These are phyloP conservation scores for Idaea dimidiata DNA, from an alignment of 2,888 invertebrate species.

Conservation along the genomic window DNA sequence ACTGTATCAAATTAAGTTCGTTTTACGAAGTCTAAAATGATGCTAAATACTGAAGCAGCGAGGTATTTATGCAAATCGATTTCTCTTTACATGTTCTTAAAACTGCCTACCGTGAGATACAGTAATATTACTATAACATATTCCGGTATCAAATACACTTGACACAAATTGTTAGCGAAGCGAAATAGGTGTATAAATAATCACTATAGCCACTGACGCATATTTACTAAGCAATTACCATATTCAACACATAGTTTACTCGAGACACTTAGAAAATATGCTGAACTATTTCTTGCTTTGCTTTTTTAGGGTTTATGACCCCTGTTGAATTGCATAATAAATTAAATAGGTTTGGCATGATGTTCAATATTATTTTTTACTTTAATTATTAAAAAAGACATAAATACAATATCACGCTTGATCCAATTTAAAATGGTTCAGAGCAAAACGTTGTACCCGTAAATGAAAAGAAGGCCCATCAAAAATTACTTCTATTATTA, in stretches of 20 bases:
- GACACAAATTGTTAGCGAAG: conserved; percentile 25
- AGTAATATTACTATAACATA: conserved; percentile 19
- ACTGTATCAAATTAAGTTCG: not conserved
- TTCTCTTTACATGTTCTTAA: not conserved
- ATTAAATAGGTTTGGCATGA: not conserved
- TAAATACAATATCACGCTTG: too few relatives aligned
- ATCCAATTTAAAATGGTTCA: too few relatives aligned
- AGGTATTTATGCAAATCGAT: not conserved
- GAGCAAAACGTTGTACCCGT: too few relatives aligned
- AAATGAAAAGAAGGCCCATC: too few relatives aligned
- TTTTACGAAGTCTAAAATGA: not conserved
- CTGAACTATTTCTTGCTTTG: conserved; percentile 9
- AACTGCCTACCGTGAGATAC: conserved; percentile 13
- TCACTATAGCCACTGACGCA: conserved; percentile 22
- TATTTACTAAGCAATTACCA: conserved; percentile 29
- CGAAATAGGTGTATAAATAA: conserved; percentile 24
- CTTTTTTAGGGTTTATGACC: not conserved
- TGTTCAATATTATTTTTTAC: too few relatives aligned
- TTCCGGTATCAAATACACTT: conserved; percentile 25
- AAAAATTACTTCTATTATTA: too few relatives aligned
- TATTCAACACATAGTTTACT: conserved; percentile 24
- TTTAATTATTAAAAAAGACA: too few relatives aligned
- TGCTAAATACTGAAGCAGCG: not conserved
- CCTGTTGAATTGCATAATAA: not conserved
- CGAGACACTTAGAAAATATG: conserved; percentile 27